phyloP scores from a whole-genome alignment of 2,888 invertebrate species.

The Tenthredo scrophulariae region DNA sequence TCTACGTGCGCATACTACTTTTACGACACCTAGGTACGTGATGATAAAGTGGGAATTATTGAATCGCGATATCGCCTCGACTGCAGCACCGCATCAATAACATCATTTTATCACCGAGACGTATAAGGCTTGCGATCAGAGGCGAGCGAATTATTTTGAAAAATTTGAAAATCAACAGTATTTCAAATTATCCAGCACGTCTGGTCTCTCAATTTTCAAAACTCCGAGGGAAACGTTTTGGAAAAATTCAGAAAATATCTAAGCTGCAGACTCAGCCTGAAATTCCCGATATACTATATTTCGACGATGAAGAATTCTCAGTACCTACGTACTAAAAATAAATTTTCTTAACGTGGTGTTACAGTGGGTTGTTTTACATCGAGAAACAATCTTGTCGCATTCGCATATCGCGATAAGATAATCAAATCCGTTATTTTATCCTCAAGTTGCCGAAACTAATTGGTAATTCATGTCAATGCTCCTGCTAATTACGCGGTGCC shows the following conservation, averaged over 20 bases:
- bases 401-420: not conserved
- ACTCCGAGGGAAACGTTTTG: not conserved
- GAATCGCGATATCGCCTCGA: slow-evolving; percentile 1
- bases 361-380: not conserved
- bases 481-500: slow-evolving; percentile 23
- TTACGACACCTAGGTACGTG: not conserved
- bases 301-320: too few species aligned
- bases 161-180: not conserved
- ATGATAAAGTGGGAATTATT: not conserved
- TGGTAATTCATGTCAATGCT: slow-evolving; percentile 45
- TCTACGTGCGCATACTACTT: not conserved
- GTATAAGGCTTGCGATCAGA: not conserved
- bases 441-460: slow-evolving; percentile 37
- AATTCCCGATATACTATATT: not conserved
- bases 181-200: not conserved
- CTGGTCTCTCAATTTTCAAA: not conserved
- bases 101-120: not conserved
- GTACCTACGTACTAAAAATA: not conserved
- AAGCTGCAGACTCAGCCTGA: not conserved
- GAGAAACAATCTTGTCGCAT: not conserved
- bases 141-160: not conserved
- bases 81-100: not conserved
- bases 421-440: slow-evolving; percentile 26
- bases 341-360: not conserved
- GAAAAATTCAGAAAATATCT: not conserved